phyloP scores from a whole-genome alignment of 2,113 vertebrate species.

The Tragulus kanchil region DNA sequence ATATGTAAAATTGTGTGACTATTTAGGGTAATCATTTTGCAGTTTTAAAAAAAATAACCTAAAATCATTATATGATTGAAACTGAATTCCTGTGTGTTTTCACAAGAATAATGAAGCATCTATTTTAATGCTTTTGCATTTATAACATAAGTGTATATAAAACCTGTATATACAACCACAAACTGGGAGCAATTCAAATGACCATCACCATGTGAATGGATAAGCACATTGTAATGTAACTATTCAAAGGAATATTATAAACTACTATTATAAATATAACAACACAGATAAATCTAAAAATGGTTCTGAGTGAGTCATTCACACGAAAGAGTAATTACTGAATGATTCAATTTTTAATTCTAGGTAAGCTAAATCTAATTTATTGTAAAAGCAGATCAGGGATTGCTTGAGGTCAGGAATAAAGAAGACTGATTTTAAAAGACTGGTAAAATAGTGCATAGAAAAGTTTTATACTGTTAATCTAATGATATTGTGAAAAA shows the following conservation, averaged over 20 bases:
- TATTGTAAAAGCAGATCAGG: background rate
- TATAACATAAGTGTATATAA: background rate
- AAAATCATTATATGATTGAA: background rate
- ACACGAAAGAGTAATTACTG: background rate
- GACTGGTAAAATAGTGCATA: background rate
- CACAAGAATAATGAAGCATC: background rate
- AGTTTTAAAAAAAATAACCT: background rate
- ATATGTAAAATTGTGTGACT: background rate
- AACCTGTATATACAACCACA: background rate
- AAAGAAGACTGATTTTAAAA: background rate
- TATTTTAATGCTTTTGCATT: background rate
- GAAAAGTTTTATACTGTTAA: background rate
- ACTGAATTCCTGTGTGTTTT: background rate
- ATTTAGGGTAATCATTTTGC: background rate
- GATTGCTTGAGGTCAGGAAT: background rate
- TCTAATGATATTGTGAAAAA: background rate
- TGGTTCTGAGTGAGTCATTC: background rate
- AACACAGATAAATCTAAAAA: background rate
- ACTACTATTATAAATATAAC: background rate
- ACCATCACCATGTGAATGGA: background rate
- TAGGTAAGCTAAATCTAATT: background rate
- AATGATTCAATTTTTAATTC: background rate
- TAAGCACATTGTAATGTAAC: background rate
- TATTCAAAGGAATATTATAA: background rate
- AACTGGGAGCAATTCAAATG: background rate